Percentiles rank a stretch among this genome's conserved stretches.
phyloP scores from a whole-genome alignment of 2,888 invertebrate genomes.

The Dione vanillae region DNA sequence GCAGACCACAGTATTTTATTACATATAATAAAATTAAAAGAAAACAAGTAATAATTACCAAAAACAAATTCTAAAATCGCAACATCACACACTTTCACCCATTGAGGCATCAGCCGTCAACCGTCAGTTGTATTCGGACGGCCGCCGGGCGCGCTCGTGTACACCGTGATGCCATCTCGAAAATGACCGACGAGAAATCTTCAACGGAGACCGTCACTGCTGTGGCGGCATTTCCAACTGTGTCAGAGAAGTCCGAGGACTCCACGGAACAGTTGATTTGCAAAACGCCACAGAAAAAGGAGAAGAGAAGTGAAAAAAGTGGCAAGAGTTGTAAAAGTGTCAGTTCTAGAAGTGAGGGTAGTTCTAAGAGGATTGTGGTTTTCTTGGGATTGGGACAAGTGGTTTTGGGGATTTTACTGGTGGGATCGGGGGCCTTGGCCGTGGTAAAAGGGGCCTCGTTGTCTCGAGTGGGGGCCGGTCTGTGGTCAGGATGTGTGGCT shows the following conservation, averaged over 20 bases:
- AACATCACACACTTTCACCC: constrained; percentile 55
- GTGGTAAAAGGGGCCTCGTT: constrained; percentile 85
- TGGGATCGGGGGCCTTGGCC: constrained; percentile 86
- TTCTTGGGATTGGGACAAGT: constrained; percentile 85
- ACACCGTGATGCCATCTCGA: constrained; percentile 47
- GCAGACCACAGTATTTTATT: constrained; percentile 23
- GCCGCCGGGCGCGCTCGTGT: constrained; percentile 50
- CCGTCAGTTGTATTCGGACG: constrained; percentile 41
- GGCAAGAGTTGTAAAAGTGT: constrained; percentile 68
- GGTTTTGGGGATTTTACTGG: constrained; percentile 85
- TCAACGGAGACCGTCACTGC: constrained; percentile 55
- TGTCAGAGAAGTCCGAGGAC: constrained; percentile 80
- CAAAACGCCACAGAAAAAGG: constrained; percentile 76
- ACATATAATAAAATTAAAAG: constrained; percentile 19
- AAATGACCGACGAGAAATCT: constrained; percentile 57
- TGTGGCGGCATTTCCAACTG: constrained; percentile 66
- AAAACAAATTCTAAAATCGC: constrained; percentile 49
- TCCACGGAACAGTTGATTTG: constrained; percentile 85
- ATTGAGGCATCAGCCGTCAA: constrained; percentile 5
- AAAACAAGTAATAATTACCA: constrained; percentile 39
- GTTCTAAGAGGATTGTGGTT: constrained; percentile 70
- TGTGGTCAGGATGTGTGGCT: constrained; percentile 87
- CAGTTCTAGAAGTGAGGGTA: constrained; percentile 67
- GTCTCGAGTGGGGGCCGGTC: constrained; percentile 85
- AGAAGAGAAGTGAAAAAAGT: constrained; percentile 54